Conservation (phyloP, 2,888 invertebrate species). For the Chymomyza caudatula region DNA sequence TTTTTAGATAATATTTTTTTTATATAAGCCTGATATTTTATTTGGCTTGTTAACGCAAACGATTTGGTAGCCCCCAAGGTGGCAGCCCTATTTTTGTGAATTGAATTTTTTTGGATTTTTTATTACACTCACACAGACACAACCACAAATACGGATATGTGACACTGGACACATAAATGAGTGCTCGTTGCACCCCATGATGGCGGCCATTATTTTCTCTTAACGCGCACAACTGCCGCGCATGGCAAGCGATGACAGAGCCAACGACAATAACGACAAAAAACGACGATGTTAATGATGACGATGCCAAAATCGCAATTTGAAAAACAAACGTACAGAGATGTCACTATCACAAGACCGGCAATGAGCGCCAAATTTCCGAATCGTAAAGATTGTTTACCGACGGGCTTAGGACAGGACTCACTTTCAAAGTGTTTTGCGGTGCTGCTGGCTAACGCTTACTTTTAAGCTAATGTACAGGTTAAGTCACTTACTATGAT, state of each 20-base stretch:
- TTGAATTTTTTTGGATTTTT: constrained; percentile 20
- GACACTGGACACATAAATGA: not conserved
- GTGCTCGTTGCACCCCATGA: constrained; percentile 51
- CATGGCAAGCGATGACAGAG: constrained; percentile 7
- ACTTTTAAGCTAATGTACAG: not conserved
- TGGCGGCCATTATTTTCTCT: constrained; percentile 74
- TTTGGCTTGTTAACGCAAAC: too few species aligned
- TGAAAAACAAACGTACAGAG: not conserved
- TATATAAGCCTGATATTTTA: not conserved
- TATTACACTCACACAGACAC: constrained; percentile 24
- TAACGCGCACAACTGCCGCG: constrained; percentile 66
- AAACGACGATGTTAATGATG: constrained; percentile 7
- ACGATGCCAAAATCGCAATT: not conserved
- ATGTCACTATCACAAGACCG: not conserved
- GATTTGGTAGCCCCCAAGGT: not conserved
- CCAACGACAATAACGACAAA: not conserved
- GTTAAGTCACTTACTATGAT: not conserved
- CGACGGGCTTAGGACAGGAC: constrained; percentile 2
- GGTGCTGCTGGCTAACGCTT: not conserved
- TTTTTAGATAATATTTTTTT: not conserved
- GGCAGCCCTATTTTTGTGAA: not conserved
- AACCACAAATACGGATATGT: constrained; percentile 17
- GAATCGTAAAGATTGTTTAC: not conserved
- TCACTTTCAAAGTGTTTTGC: not conserved
- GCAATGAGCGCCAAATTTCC: not conserved